Evolutionary conservation across 2,113 vertebrate genomes (phyloP).

Genomic region (Rynchops niger): DNA sequence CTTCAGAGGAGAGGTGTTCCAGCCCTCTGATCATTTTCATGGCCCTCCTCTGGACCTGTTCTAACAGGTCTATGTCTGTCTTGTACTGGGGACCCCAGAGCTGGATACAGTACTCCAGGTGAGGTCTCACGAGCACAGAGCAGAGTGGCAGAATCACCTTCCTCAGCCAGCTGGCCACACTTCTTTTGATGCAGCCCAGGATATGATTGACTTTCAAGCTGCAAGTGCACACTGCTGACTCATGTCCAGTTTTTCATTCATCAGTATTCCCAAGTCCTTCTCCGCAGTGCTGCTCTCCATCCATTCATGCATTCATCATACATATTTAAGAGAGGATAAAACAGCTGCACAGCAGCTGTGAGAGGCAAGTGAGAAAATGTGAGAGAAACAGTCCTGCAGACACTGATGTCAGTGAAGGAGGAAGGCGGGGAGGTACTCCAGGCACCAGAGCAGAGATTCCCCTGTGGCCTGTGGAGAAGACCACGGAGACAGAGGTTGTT

Average conservation of each 20-base stretch:
- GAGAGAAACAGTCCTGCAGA: background rate
- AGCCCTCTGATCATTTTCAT: background rate
- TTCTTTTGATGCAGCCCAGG: background rate
- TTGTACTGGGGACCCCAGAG: background rate
- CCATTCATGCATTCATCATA: background rate
- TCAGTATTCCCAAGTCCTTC: background rate
- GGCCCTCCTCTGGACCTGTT: background rate
- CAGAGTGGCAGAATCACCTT: background rate
- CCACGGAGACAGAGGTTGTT: background rate
- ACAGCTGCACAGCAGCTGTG: background rate
- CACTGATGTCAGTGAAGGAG: background rate
- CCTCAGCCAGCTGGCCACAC: rapidly evolving
- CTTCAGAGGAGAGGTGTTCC: background rate
- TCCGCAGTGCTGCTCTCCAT: background rate
- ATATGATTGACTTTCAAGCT: background rate
- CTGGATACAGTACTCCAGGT: background rate
- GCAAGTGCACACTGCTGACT: background rate
- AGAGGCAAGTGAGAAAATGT: background rate
- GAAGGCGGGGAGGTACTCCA: background rate
- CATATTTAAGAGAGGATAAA: background rate
- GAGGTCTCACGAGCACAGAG: background rate
- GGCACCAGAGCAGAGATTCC: background rate
- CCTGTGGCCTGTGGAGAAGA: background rate
- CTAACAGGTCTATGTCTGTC: background rate
- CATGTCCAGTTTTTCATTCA: background rate